phyloP scores from a whole-genome alignment of 2,888 invertebrate genomes.

The Leistus spinibarbis region DNA sequence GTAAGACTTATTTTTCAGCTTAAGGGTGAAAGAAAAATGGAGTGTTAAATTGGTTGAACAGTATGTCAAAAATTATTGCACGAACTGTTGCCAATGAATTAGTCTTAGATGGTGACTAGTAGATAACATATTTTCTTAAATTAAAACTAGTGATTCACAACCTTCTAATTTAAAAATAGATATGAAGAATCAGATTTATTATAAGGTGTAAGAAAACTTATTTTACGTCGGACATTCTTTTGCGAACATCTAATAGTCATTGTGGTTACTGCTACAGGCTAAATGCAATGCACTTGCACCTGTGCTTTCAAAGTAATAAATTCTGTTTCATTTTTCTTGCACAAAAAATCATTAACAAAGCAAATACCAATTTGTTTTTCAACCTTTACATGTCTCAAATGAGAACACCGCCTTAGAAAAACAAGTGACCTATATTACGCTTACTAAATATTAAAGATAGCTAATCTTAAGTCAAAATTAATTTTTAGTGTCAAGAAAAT shows the following conservation, averaged over 20 bases:
- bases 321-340: neutral
- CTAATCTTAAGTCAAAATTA: neutral
- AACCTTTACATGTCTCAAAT: neutral
- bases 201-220: too few species aligned
- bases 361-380: neutral
- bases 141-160: constrained; percentile 29
- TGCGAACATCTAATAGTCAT: too few species aligned
- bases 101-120: neutral
- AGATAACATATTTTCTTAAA: neutral
- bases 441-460: neutral
- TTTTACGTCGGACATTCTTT: too few species aligned
- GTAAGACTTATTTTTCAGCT: too few species aligned
- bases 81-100: neutral
- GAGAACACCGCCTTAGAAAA: neutral
- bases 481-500: neutral
- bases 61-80: neutral
- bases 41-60: neutral
- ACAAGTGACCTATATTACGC: neutral
- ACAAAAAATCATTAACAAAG: neutral
- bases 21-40: too few species aligned
- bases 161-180: constrained; percentile 37
- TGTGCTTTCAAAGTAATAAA: neutral
- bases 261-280: too few species aligned
- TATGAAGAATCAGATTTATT: constrained; percentile 23
- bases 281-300: too few species aligned